Evolutionary conservation across 2,888 invertebrate genomes (phyloP).

Genomic region (Agriopis aurantiaria): DNA sequence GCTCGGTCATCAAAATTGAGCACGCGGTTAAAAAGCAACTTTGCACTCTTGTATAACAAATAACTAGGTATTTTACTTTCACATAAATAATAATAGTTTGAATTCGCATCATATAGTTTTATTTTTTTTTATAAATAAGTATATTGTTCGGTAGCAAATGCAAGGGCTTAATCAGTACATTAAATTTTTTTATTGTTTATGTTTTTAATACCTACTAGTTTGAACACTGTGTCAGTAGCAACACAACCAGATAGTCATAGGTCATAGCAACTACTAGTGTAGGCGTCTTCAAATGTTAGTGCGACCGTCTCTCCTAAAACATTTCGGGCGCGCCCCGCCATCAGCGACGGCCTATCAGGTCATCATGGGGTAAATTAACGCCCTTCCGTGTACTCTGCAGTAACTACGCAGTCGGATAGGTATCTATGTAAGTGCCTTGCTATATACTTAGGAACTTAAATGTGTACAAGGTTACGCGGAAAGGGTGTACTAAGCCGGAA

Average conservation of each 20-base stretch:
- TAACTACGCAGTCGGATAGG: neutral
- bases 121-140: no score
- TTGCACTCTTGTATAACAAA: no score
- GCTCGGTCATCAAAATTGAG: no score
- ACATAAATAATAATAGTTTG: no score
- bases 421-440: neutral
- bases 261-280: neutral
- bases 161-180: no score
- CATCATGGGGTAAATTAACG: slow-evolving; percentile 38
- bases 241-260: neutral
- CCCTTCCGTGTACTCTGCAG: slow-evolving; percentile 11
- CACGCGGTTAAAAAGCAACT: no score
- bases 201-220: neutral
- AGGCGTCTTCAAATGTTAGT: slow-evolving; percentile 6
- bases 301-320: slow-evolving; percentile 11
- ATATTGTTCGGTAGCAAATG: no score
- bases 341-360: slow-evolving; percentile 38
- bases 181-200: no score
- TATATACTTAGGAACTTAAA: neutral
- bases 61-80: no score
- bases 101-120: no score
- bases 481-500: no score
- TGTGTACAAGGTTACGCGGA: no score
- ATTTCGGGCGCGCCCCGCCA: slow-evolving; percentile 24
- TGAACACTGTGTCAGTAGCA: neutral